Evolutionary conservation across 2,113 vertebrate species (phyloP).

Genomic region (Corydoras maculifer): DNA sequence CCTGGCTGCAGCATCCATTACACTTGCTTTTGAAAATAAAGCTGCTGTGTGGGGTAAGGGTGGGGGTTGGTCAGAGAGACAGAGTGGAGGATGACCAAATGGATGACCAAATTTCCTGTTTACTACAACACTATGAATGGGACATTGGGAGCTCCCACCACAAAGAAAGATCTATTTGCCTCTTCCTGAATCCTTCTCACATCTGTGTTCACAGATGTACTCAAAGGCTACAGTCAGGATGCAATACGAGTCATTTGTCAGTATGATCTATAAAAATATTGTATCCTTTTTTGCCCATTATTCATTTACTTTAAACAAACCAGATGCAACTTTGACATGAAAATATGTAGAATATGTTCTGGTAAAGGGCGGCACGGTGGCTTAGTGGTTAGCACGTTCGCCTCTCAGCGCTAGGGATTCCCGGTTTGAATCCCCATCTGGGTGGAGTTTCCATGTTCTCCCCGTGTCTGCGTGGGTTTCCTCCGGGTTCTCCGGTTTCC

Average conservation of each 20-base stretch:
- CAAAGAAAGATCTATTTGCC: conserved; percentile 15
- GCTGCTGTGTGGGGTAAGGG: conserved; percentile 33
- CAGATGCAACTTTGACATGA: no score
- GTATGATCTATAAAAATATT: not conserved
- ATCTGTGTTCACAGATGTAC: not conserved
- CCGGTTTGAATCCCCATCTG: no score
- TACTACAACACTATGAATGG: conserved; percentile 46
- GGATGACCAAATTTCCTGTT: conserved; percentile 59
- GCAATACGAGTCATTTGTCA: not conserved
- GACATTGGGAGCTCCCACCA: conserved; percentile 43
- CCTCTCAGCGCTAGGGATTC: no score
- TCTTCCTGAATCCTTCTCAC: not conserved
- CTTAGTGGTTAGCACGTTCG: no score
- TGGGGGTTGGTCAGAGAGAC: conserved; percentile 28
- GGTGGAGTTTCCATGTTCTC: no score
- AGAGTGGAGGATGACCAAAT: conserved; percentile 23
- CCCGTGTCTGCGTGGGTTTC: no score
- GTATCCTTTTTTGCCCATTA: no score
- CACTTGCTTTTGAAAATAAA: conserved; percentile 51
- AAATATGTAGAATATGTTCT: no score
- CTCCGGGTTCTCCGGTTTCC: no score
- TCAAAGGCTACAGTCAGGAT: not conserved
- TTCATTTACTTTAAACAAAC: no score
- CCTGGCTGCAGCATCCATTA: conserved; percentile 42
- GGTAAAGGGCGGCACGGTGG: no score